phyloP scores from a whole-genome alignment of 2,888 invertebrate genomes.

The Thecocarcelia acutangulata region DNA sequence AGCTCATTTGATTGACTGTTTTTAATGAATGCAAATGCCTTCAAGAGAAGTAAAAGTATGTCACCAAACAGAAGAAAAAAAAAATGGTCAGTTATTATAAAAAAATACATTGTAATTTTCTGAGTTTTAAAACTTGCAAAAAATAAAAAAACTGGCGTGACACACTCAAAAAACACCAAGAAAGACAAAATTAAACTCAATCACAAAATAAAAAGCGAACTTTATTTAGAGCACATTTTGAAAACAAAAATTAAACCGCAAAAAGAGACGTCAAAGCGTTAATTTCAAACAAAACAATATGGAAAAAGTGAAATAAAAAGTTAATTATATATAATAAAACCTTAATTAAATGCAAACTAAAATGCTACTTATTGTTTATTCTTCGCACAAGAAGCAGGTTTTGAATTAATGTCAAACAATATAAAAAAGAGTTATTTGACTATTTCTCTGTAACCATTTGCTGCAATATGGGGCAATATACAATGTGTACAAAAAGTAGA shows the following conservation, averaged over 20 bases:
- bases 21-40: conserved; percentile 69
- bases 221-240: conserved; percentile 22
- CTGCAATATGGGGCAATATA: too few species aligned
- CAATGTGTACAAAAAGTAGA: too few species aligned
- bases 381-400: too few species aligned
- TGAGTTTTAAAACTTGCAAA: conserved; percentile 18
- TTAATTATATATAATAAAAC: conserved; percentile 24
- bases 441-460: too few species aligned
- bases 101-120: conserved; percentile 58
- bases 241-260: conserved; percentile 9
- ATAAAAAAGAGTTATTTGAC: too few species aligned
- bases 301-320: conserved; percentile 14
- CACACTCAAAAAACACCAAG: conserved; percentile 6
- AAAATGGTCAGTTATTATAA: conserved; percentile 64
- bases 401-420: too few species aligned
- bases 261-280: conserved; percentile 64
- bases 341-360: conserved; percentile 45
- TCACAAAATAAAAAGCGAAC: conserved; percentile 11
- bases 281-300: conserved; percentile 49
- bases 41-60: conserved; percentile 69
- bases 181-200: conserved; percentile 8
- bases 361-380: conserved; percentile 4
- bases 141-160: conserved; percentile 52
- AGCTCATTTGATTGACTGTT: conserved; percentile 65
- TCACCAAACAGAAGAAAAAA: conserved; percentile 57